Evolutionary conservation across 92 coral and sea anemone genomes (phyloP).

Genomic region (Zoanthus sansibaricus): DNA sequence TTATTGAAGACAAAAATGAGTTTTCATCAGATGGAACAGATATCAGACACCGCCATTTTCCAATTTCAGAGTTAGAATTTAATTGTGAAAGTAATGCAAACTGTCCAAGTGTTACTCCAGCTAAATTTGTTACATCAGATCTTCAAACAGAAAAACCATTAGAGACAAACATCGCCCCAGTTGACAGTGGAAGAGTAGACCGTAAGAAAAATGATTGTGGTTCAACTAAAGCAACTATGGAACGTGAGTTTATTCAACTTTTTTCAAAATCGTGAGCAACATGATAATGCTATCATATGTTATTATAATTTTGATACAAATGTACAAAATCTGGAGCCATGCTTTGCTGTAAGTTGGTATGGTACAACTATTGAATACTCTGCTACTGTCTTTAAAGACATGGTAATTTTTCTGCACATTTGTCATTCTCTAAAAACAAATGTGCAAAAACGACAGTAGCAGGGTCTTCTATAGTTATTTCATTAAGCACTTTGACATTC

Average conservation of each 20-base stretch:
- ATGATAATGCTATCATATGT: no score
- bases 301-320: no score
- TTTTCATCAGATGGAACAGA: constrained; percentile 51
- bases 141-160: neutral
- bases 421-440: no score
- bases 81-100: constrained; percentile 21
- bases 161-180: neutral
- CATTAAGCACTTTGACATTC: no score
- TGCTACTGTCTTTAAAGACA: no score
- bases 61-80: neutral
- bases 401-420: no score
- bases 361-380: no score
- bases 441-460: no score
- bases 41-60: constrained; percentile 63
- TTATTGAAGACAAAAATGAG: constrained; percentile 4
- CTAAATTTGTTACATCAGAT: neutral
- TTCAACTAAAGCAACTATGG: neutral
- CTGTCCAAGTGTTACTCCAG: neutral
- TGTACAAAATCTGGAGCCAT: no score
- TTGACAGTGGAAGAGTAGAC: neutral
- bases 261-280: no score
- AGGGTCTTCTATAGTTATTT: no score
- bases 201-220: neutral
- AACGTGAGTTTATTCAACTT: neutral
- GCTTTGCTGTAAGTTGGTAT: no score